Conservation (phyloP, 2,113 vertebrate genomes). For the Corythornis madagascariensis region DNA sequence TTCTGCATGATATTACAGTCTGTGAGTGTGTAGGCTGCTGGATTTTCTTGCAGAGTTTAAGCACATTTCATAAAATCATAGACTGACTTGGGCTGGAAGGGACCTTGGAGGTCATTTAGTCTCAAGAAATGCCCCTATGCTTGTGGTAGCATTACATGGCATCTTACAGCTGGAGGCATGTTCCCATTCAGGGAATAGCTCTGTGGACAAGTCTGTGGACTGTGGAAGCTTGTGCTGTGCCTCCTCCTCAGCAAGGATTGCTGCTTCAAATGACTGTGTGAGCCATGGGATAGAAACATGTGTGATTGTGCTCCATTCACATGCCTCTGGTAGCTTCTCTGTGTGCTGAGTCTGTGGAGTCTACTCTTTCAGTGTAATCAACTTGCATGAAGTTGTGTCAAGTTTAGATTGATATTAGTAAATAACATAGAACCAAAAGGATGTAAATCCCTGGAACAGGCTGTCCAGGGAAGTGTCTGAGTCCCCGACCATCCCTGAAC, state of each 20-base stretch:
- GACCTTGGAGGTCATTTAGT: too few species aligned
- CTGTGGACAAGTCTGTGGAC: background rate
- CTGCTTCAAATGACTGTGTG: background rate
- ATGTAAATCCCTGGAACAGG: too few species aligned
- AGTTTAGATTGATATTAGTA: too few species aligned
- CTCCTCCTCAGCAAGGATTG: background rate
- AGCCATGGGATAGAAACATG: background rate
- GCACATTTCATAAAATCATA: background rate
- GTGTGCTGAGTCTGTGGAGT: background rate
- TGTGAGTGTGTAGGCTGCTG: background rate
- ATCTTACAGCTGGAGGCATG: background rate
- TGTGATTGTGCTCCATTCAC: background rate
- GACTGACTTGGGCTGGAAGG: too few species aligned
- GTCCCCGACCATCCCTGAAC: too few species aligned
- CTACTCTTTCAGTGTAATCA: background rate
- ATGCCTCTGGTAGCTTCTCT: background rate
- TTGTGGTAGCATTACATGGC: background rate
- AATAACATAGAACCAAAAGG: too few species aligned
- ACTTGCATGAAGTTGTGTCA: background rate
- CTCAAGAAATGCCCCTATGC: background rate
- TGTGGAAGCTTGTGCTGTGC: background rate
- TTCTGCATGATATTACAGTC: background rate
- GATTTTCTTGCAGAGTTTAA: background rate
- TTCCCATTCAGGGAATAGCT: background rate
- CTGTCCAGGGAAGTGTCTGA: too few species aligned